phyloP scores from a whole-genome alignment of 2,797 vertebrate genomes.

The Aphelocoma californica region DNA sequence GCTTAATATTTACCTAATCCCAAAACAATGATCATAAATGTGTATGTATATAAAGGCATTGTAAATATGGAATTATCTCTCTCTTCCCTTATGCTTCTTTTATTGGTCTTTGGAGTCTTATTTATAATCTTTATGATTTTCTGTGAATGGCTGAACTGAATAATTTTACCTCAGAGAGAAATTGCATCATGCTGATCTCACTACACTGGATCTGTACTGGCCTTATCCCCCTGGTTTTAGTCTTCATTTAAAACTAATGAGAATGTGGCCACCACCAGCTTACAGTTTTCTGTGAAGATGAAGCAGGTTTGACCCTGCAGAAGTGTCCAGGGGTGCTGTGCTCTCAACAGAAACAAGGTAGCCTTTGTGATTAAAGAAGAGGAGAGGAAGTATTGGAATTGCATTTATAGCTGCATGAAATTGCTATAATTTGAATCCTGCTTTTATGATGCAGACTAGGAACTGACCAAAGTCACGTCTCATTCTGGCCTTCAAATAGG shows the following conservation, averaged over 20 bases:
- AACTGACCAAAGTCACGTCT: not conserved
- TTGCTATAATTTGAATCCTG: not conserved
- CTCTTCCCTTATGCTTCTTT: not conserved
- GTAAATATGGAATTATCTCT: slow-evolving; percentile 20
- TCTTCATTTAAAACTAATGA: not conserved
- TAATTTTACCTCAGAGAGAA: slow-evolving; percentile 35
- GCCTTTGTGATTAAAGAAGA: not conserved
- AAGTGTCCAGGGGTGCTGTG: not conserved
- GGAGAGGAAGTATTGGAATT: not conserved
- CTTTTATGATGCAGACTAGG: not conserved
- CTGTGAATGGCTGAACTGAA: not conserved
- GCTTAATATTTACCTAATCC: slow-evolving; percentile 10
- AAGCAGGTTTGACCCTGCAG: not conserved
- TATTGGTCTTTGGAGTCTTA: slow-evolving; percentile 44
- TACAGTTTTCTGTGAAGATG: not conserved
- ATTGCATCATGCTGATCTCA: not conserved
- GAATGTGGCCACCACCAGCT: not conserved
- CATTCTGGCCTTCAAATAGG: not conserved
- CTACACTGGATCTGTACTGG: not conserved
- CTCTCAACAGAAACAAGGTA: not conserved
- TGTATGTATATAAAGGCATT: not conserved
- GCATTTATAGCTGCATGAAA: not conserved
- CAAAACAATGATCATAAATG: not conserved
- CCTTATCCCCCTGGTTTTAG: not conserved
- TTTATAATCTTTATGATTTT: slow-evolving; percentile 1